Evolutionary conservation across 2,113 vertebrate species (phyloP).

Genomic region (Todiramphus saurophagus): DNA sequence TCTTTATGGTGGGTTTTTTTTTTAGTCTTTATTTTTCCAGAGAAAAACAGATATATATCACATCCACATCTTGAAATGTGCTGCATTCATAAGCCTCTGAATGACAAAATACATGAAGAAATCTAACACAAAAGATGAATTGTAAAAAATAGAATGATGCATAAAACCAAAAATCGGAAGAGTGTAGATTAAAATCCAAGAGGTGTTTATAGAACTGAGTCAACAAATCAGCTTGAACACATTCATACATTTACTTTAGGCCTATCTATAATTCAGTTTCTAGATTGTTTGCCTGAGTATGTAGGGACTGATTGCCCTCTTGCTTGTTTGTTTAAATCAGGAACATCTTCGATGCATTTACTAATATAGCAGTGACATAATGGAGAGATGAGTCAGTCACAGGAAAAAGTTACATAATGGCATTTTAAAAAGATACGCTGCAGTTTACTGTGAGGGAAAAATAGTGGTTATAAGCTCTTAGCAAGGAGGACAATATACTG

Average conservation of each 20-base stretch:
- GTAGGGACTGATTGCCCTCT: constrained; percentile 25
- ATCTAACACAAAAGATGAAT: constrained; percentile 45
- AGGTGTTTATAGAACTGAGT: constrained; percentile 72
- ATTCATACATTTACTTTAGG: constrained; percentile 63
- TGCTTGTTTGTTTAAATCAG: constrained; percentile 46
- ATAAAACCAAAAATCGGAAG: constrained; percentile 36
- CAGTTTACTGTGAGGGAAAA: neutral
- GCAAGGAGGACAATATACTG: neutral
- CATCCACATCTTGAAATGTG: constrained; percentile 25
- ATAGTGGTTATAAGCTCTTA: neutral
- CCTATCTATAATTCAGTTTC: constrained; percentile 74
- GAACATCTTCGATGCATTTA: neutral
- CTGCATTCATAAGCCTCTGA: neutral
- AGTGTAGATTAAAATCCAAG: constrained; percentile 57
- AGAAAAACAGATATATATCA: constrained; percentile 23
- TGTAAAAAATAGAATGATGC: constrained; percentile 1
- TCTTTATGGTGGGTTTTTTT: neutral
- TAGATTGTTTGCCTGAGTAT: constrained; percentile 62
- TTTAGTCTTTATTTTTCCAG: neutral
- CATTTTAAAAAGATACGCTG: neutral
- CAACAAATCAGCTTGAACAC: constrained; percentile 65
- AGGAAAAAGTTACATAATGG: neutral
- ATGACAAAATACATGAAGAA: constrained; percentile 43
- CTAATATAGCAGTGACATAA: constrained; percentile 38
- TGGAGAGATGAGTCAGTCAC: constrained; percentile 9